Evolutionary conservation across 2,113 vertebrate species (phyloP).

Genomic region (Gymnogyps californianus): DNA sequence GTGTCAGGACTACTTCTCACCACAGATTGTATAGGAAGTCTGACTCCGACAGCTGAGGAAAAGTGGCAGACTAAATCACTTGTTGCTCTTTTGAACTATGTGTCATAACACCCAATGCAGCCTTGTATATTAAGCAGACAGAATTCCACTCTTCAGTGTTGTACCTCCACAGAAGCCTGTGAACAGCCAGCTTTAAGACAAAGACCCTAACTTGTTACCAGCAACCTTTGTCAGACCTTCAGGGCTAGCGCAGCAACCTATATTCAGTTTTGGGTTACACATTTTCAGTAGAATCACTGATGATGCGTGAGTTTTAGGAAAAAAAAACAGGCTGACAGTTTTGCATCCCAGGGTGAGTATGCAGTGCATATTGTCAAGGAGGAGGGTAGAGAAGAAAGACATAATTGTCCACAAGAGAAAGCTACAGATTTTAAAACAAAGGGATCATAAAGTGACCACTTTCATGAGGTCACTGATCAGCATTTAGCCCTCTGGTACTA

Average conservation of each 20-base stretch:
- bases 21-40: background rate
- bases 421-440: background rate
- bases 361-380: background rate
- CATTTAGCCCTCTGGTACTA: background rate
- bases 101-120: background rate
- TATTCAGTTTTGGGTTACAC: background rate
- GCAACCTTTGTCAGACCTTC: background rate
- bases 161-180: background rate
- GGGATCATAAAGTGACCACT: background rate
- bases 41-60: conserved; percentile 18
- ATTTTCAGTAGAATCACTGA: background rate
- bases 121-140: background rate
- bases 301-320: background rate
- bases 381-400: background rate
- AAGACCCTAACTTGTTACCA: background rate
- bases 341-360: background rate
- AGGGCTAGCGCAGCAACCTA: background rate
- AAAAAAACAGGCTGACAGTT: background rate
- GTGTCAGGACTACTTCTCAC: background rate
- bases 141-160: background rate
- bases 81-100: background rate
- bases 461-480: background rate
- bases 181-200: background rate
- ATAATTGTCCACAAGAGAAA: background rate
- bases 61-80: background rate